These are phyloP conservation scores for Echeneis naucrates DNA, from an alignment of 2,797 vertebrate genomes.

Conservation along the genomic window DNA sequence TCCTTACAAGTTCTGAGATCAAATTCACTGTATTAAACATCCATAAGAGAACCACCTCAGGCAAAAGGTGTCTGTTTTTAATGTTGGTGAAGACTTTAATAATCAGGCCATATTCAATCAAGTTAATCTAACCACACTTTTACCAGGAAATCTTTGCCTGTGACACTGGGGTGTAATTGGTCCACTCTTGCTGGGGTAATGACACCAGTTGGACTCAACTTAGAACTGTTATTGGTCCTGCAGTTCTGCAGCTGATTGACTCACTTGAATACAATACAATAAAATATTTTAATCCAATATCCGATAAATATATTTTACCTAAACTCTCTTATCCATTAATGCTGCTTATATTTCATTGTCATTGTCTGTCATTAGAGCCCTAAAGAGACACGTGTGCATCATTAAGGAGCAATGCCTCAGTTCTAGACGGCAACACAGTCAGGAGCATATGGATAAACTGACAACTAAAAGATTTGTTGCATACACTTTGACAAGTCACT, in stretches of 20 bases:
- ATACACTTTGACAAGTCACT: conserved; percentile 20
- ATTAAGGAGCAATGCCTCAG: neutral
- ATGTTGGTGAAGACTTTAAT: neutral
- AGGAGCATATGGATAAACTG: neutral
- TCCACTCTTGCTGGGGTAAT: neutral
- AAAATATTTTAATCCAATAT: no score
- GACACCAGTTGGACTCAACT: neutral
- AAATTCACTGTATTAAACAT: no score
- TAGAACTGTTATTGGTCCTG: neutral
- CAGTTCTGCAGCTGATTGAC: neutral
- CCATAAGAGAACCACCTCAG: neutral
- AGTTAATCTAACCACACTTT: no score
- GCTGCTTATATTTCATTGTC: no score
- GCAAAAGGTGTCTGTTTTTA: neutral
- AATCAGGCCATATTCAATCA: neutral
- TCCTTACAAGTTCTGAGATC: no score
- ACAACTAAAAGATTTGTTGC: conserved; percentile 30
- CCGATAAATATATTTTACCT: no score
- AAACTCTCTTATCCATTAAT: no score
- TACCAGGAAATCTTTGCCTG: no score
- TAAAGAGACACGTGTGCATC: neutral
- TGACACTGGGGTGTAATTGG: no score
- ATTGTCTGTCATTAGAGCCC: neutral
- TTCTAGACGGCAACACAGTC: neutral
- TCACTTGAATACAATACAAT: no score